Evolutionary conservation across 2,797 vertebrate genomes (phyloP).

Genomic region (Distichodus sexfasciatus): DNA sequence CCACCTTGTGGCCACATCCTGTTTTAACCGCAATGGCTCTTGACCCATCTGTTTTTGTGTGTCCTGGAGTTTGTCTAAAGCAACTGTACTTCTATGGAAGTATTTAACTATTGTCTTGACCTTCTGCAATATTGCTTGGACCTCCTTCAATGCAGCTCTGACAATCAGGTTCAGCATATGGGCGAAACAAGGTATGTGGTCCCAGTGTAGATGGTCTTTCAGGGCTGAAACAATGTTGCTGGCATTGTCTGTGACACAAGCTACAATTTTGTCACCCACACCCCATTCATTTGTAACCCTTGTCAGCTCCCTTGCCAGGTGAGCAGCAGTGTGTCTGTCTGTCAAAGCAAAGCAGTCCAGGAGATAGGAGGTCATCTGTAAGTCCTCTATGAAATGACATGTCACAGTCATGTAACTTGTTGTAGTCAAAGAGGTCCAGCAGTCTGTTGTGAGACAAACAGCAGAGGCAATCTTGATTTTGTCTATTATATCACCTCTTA

Average conservation of each 20-base stretch:
- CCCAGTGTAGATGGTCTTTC: background rate
- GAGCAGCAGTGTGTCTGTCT: background rate
- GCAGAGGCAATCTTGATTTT: background rate
- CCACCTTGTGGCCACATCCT: slow-evolving; percentile 5
- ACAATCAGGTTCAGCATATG: slow-evolving; percentile 29
- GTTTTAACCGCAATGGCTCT: background rate
- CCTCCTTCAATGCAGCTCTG: background rate
- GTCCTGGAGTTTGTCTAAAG: slow-evolving; percentile 6
- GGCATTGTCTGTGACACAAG: background rate
- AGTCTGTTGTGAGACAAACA: slow-evolving; percentile 29
- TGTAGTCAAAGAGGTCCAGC: slow-evolving; percentile 27
- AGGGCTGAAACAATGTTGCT: background rate
- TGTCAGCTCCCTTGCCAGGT: background rate
- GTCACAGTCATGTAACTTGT: slow-evolving; percentile 18
- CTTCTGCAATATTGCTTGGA: slow-evolving; percentile 10
- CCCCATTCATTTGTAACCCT: background rate
- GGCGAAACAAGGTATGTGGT: slow-evolving; percentile 16
- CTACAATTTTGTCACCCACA: background rate
- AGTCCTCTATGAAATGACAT: slow-evolving; percentile 14
- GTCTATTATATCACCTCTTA: background rate
- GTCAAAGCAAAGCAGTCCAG: background rate
- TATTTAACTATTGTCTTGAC: background rate
- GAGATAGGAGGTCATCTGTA: background rate
- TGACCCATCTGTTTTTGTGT: slow-evolving; percentile 1
- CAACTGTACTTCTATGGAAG: slow-evolving; percentile 8